Conservation (phyloP, 2,113 vertebrate genomes). For the Odontophorus gujanensis region DNA sequence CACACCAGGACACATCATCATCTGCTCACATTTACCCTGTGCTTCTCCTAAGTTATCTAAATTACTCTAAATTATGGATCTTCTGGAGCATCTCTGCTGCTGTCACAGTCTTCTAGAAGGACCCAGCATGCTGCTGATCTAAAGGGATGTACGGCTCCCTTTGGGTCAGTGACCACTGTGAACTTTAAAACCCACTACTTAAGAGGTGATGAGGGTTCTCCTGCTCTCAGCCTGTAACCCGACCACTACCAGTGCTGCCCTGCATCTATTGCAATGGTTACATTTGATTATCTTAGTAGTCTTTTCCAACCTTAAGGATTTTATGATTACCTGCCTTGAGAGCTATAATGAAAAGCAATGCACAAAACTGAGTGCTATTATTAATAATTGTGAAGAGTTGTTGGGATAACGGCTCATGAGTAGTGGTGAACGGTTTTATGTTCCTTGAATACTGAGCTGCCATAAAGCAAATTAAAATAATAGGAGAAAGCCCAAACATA, state of each 20-base stretch:
- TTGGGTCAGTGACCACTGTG: background rate
- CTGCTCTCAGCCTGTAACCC: background rate
- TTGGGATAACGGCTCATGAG: background rate
- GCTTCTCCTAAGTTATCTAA: background rate
- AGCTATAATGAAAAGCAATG: conserved; percentile 15
- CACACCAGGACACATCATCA: background rate
- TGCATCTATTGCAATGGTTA: background rate
- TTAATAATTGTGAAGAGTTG: background rate
- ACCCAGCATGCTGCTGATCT: fast-evolving
- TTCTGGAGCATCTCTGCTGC: background rate
- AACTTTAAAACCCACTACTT: background rate
- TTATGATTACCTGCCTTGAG: background rate
- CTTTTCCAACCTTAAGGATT: too few relatives aligned
- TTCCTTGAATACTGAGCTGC: background rate
- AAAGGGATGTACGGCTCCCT: background rate
- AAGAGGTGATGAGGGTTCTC: background rate
- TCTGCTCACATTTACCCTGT: background rate
- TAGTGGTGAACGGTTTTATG: background rate
- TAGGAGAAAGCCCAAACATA: background rate
- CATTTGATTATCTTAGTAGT: too few relatives aligned
- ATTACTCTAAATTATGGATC: fast-evolving
- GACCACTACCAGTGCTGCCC: background rate
- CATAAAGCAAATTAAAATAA: background rate
- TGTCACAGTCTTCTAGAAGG: fast-evolving
- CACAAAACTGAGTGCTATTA: background rate